Evolutionary conservation across 2,888 invertebrate species (phyloP), one percentile per base, ranked within the genome.

Genomic region (Trisateles emortualis): DNA sequence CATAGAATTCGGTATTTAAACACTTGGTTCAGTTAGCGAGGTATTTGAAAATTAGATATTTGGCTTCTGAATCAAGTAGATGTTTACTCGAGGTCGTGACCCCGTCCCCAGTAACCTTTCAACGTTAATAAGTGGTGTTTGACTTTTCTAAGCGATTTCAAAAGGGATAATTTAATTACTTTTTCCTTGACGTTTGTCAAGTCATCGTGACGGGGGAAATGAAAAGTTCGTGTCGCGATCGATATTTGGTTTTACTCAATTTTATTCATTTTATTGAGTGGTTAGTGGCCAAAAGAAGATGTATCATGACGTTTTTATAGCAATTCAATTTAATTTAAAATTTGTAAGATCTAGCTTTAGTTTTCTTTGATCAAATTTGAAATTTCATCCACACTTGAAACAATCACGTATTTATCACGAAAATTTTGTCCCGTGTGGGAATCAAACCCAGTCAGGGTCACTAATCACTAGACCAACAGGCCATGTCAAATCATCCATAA

Each of bases 91-190:
- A 10, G 19, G 9, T n/a, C 39, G 22, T 39, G 22, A 22, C 39
- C 39, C 3, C 35, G n/a, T n/a, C 32, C 48, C 16, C 10, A 41
- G 42, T 46, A 43, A 26, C 17, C 53, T 38, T 52, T 29, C 26
- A 3, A 17, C 14, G 19, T 35, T 50, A 54, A 42, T 55, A 47
- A 50, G 40, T 32, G 44, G 40, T 54, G 47, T 52, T 64, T 59
- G 44, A 52, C 44, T 59, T 55, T 48, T 54, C 47, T 46, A 46
- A 59, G 45, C 26, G 33, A 52, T 49, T 52, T 38, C 26, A 43
- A 33, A 41, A 33, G 40, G 36, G 36, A 51, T 59, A 59, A 68
- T 48, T 55, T 38, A 59, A 65, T 65, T 64, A 68, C 35, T 35
- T 52, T 50, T 45, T 32, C 43, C 11, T 50, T 19, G 17, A 49